Conservation (phyloP, 2,888 invertebrate species). For the Calephelis perditalis region DNA sequence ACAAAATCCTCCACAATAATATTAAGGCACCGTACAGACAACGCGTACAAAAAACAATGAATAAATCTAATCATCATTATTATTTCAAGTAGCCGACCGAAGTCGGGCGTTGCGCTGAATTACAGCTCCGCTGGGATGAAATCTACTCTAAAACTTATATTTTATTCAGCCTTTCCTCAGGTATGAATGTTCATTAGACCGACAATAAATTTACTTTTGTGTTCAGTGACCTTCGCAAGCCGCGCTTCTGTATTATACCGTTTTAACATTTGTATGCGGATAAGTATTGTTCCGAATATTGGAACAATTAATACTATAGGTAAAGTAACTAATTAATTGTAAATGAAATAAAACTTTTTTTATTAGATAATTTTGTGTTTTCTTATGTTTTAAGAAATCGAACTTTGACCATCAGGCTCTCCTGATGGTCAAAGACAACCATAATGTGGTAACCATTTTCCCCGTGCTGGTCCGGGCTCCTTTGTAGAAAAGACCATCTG, state of each 20-base stretch:
- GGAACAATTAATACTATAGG: no score
- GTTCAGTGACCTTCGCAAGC: conserved; percentile 47
- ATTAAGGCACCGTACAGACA: background rate
- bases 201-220: conserved; percentile 37
- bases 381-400: no score
- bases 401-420: no score
- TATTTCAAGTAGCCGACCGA: conserved; percentile 40
- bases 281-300: conserved; percentile 3
- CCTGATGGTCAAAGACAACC: no score
- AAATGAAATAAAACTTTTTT: no score
- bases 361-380: no score
- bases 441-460: no score
- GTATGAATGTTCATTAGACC: conserved; percentile 66
- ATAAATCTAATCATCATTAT: conserved; percentile 44
- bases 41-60: conserved; percentile 21
- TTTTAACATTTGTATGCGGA: conserved; percentile 21
- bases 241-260: conserved; percentile 22
- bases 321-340: no score
- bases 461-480: no score
- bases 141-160: conserved; percentile 58
- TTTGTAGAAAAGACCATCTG: no score
- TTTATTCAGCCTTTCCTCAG: conserved; percentile 69
- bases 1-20: no score
- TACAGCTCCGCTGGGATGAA: conserved; percentile 52
- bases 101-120: conserved; percentile 51